These are phyloP conservation scores for Lypha dubia DNA, from an alignment of 2,888 invertebrate genomes.

Conservation along the genomic window DNA sequence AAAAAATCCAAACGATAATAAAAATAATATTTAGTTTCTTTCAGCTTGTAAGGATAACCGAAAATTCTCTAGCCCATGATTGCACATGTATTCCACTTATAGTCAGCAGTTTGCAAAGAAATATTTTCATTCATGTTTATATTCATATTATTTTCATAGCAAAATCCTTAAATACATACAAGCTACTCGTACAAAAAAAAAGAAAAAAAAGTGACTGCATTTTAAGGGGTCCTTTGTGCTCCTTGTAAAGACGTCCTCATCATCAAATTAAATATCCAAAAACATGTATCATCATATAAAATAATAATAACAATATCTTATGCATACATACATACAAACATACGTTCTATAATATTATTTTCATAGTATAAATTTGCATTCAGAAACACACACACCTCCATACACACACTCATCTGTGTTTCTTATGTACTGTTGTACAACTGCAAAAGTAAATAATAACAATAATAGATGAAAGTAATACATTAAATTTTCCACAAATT, in stretches of 20 bases:
- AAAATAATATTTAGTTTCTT: slow-evolving; percentile 17
- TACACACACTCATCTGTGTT: background rate
- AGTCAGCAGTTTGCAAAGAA: slow-evolving; percentile 1
- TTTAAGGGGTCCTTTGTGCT: background rate
- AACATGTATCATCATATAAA: slow-evolving; percentile 48
- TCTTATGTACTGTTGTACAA: background rate
- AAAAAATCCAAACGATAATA: background rate
- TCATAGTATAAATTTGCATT: slow-evolving; percentile 9
- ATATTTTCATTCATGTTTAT: slow-evolving; percentile 21
- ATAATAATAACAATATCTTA: slow-evolving; percentile 44
- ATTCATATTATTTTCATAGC: slow-evolving; percentile 19
- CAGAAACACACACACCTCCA: slow-evolving; percentile 1
- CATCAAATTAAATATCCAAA: slow-evolving; percentile 38
- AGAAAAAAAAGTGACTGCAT: background rate
- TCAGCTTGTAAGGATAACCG: background rate
- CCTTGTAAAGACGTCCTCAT: background rate
- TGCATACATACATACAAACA: background rate
- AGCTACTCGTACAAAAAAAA: too few relatives aligned
- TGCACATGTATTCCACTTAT: background rate
- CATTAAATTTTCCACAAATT: slow-evolving; percentile 67
- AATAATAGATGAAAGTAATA: slow-evolving; percentile 47
- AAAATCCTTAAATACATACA: background rate
- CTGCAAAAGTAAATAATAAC: slow-evolving; percentile 33
- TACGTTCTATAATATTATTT: slow-evolving; percentile 17
- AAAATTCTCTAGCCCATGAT: background rate